phyloP scores from a whole-genome alignment of 2,797 vertebrate genomes.

The Chloroceryle inda region DNA sequence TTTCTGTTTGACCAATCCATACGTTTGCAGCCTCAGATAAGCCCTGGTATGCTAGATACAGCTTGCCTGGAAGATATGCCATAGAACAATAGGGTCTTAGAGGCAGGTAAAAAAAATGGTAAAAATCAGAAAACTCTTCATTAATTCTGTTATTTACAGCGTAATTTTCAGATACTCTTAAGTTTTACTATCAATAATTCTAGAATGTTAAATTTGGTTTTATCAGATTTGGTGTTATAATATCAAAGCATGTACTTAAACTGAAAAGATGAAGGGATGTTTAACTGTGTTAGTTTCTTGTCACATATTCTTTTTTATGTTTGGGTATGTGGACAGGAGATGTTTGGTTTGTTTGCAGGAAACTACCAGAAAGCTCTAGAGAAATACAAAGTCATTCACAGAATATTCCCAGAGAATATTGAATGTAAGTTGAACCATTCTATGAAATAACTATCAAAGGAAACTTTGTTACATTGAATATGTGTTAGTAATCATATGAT shows the following conservation, averaged over 20 bases:
- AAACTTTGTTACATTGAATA: not conserved
- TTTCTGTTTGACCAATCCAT: not conserved
- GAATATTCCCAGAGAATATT: constrained; percentile 94
- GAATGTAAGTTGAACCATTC: constrained; percentile 88
- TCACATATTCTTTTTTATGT: not conserved
- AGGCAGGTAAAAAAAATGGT: not conserved
- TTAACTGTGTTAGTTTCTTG: not conserved
- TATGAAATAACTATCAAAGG: not conserved
- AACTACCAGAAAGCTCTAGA: constrained; percentile 97
- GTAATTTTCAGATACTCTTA: not conserved
- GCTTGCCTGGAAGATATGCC: not conserved
- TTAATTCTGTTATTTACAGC: not conserved
- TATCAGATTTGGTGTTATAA: not conserved
- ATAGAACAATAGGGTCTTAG: not conserved
- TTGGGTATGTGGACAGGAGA: not conserved
- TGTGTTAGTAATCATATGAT: not conserved
- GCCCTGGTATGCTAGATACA: not conserved
- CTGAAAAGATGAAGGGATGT: not conserved
- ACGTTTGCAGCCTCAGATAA: not conserved
- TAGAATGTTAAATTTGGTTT: not conserved
- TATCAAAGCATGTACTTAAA: not conserved
- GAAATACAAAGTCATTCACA: constrained; percentile 94
- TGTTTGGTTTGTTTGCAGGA: constrained; percentile 82
- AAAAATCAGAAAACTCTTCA: not conserved
- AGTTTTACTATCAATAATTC: not conserved